Base-by-base conservation (phyloP, 2,113 vertebrate species). In the Psilopsiagon aurifrons region DNA sequence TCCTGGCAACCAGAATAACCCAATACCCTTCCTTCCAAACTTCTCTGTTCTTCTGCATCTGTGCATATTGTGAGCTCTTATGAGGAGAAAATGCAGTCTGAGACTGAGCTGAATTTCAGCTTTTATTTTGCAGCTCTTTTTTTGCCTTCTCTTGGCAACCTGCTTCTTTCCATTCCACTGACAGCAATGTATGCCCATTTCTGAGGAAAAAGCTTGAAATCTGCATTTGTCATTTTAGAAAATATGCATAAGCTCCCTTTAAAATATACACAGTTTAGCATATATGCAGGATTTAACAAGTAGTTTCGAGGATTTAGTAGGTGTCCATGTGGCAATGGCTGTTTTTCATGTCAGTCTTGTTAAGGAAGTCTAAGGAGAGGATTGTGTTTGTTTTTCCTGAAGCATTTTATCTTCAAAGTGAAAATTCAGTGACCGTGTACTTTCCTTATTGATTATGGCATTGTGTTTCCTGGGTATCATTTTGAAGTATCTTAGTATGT, bases 81-180 rank as follows among this genome's bases (percentile, higher is more conserved):
- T 8, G 64, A 75, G 31, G 31, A 74, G 49, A 81, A 57, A 25
- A 75, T 70, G 74, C 51, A 84, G 33, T 28, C 29, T 55, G 43
- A 75, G 55, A 68, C 29, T 91, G 73, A 94, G 52, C 9, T 59
- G 37, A 80, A 70, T 67, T 84, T 87, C 77, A 57, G 24, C 29
- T 84, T 95, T 81, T 63, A 35, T 87, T 94, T 91, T 89, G 76
- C 83, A 75, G 29, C 14, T 86, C 29, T 47, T 5, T 55, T 75
- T 78, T 78, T 94, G 80, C 33, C 29, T 91, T 78, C 16, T 86
- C 35, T 51, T 81, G 83, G 76, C 51, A 81, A 55, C 46, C 9
- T 92, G 43, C 66, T 84, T 35, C 44, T 84, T 60, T 70, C 51
- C 33, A 33, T 78, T 74, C 57, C 43, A n/a, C 66, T 87, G 69